Conservation (phyloP, 2,113 vertebrate genomes). For the Pelecanus crispus region DNA sequence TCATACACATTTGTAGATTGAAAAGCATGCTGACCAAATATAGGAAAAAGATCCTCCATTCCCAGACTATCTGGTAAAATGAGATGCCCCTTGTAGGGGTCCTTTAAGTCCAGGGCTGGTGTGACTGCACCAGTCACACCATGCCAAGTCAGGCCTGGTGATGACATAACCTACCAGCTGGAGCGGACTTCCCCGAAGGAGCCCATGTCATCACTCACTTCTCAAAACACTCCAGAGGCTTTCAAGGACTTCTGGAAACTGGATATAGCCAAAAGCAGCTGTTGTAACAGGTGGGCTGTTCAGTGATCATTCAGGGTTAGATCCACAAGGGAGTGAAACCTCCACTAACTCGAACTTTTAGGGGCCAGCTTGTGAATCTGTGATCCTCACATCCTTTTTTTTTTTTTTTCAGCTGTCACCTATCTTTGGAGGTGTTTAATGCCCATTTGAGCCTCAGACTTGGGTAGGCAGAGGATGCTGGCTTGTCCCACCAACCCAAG, state of each 20-base stretch:
- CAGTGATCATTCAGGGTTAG: not conserved
- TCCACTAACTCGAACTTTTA: not conserved
- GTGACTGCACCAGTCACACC: not conserved
- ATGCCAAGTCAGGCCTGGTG: not conserved
- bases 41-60: not conserved
- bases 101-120: not conserved
- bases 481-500: not conserved
- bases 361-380: not conserved
- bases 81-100: not conserved
- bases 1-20: not conserved
- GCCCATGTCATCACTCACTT: not conserved
- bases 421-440: not conserved
- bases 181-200: not conserved
- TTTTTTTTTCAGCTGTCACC: not conserved
- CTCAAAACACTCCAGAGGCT: not conserved
- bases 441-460: not conserved
- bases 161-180: conserved; percentile 36
- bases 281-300: conserved; percentile 11
- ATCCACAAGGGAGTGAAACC: not conserved
- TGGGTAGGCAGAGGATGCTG: not conserved
- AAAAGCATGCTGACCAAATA: not conserved
- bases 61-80: not conserved
- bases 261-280: conserved; percentile 20
- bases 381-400: not conserved
- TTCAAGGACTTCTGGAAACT: conserved; percentile 50